A percentile compares a stretch with the other conserved stretches of the same genome.
Conservation (phyloP, 2,888 invertebrate genomes). For the Prosopocoilus inquinatus region DNA sequence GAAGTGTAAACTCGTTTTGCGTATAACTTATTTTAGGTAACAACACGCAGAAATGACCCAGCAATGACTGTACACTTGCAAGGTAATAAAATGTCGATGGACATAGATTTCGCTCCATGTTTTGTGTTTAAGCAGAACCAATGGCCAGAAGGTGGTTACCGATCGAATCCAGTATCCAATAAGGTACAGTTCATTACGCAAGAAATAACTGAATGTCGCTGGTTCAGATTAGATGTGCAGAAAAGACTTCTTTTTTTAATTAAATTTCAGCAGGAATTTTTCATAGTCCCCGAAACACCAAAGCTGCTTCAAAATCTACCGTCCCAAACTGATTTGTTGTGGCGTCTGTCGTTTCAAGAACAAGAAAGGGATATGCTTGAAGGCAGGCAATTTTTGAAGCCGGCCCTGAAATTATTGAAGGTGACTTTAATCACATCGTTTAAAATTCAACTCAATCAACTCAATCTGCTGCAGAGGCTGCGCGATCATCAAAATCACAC, state of each 20-base stretch:
- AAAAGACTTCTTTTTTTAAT: too few relatives aligned
- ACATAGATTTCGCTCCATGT: conserved; percentile 51
- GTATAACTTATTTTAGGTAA: conserved; percentile 40
- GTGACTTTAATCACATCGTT: conserved; percentile 21
- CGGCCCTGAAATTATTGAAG: conserved; percentile 51
- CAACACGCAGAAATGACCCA: conserved; percentile 53
- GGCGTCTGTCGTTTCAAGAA: conserved; percentile 61
- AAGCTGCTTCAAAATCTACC: conserved; percentile 31
- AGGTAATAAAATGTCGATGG: conserved; percentile 33
- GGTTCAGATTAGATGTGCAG: not conserved
- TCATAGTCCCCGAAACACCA: conserved; percentile 56
- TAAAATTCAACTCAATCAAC: not conserved
- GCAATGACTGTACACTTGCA: conserved; percentile 56
- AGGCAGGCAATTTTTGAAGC: conserved; percentile 51
- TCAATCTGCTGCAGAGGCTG: conserved; percentile 49
- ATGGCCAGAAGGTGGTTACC: conserved; percentile 44
- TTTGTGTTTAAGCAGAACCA: conserved; percentile 35
- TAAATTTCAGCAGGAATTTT: conserved; percentile 48
- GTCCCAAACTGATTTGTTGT: conserved; percentile 43
- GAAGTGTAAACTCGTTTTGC: too few relatives aligned
- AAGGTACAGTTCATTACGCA: conserved; percentile 20
- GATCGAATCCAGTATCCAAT: conserved; percentile 29
- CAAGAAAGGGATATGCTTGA: conserved; percentile 55
- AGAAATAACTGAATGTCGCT: not conserved
- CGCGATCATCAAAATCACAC: conserved; percentile 51